Base-by-base conservation (phyloP, 2,888 invertebrate genomes). In the Amiota mariae region DNA sequence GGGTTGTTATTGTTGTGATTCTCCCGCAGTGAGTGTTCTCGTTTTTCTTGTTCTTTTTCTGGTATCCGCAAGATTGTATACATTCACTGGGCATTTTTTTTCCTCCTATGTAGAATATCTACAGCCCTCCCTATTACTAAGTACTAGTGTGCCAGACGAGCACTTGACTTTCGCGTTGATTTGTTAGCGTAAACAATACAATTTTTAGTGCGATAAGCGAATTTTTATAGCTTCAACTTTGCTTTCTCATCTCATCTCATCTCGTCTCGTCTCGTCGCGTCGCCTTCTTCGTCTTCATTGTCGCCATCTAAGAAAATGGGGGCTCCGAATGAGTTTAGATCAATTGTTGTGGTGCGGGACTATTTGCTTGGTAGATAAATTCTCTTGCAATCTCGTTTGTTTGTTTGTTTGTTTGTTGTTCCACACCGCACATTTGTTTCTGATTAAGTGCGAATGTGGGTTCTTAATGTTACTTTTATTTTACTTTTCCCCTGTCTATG, bases 181-280 rank as follows among this genome's bases (percentile, higher is more conserved):
- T 63, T 63, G 63, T 63, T 63, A 46, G 63, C 63, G 46, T 63
- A 63, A 63, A 63, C 63, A 63, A 63, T 63, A 63, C 63, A 63
- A 63, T 63, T 46, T 15, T 63, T 36, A 63, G 46, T 15, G 63
- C 46, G 63, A 63, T 63, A 63, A 63, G 46, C 63, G 63, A 36
- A 13, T 63, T 63, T 63, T 63, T 63, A 63, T 63, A 11, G 63
- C 63, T 36, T 36, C 36, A 36, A 36, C 36, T 36, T 36, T 36
- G 36, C 36, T 20, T 15, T 20, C 59, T 59, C 59, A 20, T 20
- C 59, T 20, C 59, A n/a, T n/a, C n/a, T n/a, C n/a, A n/a, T n/a
- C n/a, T n/a, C n/a, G n/a, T n/a, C n/a, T n/a, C n/a, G n/a, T n/a
- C n/a, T n/a, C n/a, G n/a, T n/a, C n/a, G n/a, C n/a, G n/a, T n/a